Percentiles rank a stretch among this genome's conserved stretches.
phyloP scores from a whole-genome alignment of 2,888 invertebrate species.

The Limulus polyphemus region DNA sequence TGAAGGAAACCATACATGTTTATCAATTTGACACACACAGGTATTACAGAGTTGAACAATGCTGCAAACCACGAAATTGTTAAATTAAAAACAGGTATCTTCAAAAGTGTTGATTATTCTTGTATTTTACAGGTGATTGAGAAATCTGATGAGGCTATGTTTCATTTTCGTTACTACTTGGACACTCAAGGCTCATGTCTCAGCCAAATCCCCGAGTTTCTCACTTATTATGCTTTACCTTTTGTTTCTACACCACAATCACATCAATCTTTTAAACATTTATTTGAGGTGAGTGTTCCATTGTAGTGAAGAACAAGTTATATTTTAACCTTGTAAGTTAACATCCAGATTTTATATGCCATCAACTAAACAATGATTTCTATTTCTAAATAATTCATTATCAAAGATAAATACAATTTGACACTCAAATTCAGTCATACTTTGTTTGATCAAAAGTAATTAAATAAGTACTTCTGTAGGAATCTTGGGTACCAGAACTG shows the following conservation, averaged over 20 bases:
- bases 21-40: no score
- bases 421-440: neutral
- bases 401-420: no score
- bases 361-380: no score
- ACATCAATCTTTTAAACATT: constrained; percentile 44
- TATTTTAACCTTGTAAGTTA: neutral
- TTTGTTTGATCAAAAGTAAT: constrained; percentile 2
- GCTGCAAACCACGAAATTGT: neutral
- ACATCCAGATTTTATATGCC: neutral
- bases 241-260: constrained; percentile 44
- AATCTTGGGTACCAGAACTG: constrained; percentile 36
- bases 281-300: constrained; percentile 37
- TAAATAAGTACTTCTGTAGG: constrained; percentile 29
- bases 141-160: constrained; percentile 30
- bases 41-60: no score
- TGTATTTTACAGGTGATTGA: constrained; percentile 13
- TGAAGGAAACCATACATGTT: no score
- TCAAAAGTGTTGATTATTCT: neutral
- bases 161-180: constrained; percentile 36
- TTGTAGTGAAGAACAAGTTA: neutral
- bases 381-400: no score
- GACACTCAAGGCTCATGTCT: constrained; percentile 40
- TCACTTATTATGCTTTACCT: constrained; percentile 46
- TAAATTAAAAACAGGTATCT: neutral
- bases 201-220: constrained; percentile 43